phyloP scores from a whole-genome alignment of 2,888 invertebrate species.

The Ochlodes sylvanus region DNA sequence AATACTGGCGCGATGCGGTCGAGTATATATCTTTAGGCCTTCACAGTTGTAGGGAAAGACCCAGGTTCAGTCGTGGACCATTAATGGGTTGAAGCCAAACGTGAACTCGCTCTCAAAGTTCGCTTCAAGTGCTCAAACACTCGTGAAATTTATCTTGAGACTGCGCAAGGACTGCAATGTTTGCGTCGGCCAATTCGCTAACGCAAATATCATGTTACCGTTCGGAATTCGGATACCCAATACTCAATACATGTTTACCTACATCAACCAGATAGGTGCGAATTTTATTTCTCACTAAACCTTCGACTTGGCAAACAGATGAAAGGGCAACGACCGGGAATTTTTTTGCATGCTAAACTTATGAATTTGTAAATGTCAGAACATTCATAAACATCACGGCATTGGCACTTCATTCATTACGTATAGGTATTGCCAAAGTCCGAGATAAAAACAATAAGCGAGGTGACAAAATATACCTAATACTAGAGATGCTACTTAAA shows the following conservation, averaged over 20 bases:
- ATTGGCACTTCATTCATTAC: not conserved
- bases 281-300: slow-evolving; percentile 29
- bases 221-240: slow-evolving; percentile 43
- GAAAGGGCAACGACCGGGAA: slow-evolving; percentile 23
- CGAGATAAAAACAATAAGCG: too few species aligned
- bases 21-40: too few species aligned
- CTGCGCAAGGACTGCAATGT: slow-evolving; percentile 50
- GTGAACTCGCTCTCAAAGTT: slow-evolving; percentile 40
- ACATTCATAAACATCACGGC: not conserved
- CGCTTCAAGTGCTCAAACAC: slow-evolving; percentile 52
- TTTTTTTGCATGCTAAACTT: slow-evolving; percentile 21
- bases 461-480: too few species aligned
- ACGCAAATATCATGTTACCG: slow-evolving; percentile 52
- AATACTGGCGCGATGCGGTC: too few species aligned
- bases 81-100: too few species aligned
- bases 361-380: slow-evolving; percentile 5
- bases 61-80: too few species aligned
- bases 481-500: too few species aligned
- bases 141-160: slow-evolving; percentile 51
- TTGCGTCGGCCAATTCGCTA: slow-evolving; percentile 52
- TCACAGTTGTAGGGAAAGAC: too few species aligned
- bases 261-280: slow-evolving; percentile 28
- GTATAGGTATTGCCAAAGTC: not conserved
- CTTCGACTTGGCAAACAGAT: slow-evolving; percentile 29
- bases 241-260: slow-evolving; percentile 33